phyloP scores from a whole-genome alignment of 2,888 invertebrate genomes.

The Meghimatium bilineatum region DNA sequence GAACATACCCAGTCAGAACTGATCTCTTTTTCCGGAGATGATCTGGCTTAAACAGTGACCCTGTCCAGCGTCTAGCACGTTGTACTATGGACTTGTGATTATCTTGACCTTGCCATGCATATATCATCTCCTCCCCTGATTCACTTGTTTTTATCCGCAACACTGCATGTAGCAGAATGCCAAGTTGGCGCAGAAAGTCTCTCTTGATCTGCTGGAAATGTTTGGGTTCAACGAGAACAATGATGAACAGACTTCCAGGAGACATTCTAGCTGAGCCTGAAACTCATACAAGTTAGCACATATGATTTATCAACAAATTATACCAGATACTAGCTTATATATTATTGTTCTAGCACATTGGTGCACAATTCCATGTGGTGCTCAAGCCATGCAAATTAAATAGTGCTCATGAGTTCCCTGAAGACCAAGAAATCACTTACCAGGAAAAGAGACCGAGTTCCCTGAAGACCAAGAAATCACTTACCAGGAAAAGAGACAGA shows the following conservation, averaged over 20 bases:
- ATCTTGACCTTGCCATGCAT: constrained; percentile 82
- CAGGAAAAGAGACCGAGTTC: no score
- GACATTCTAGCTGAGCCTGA: constrained; percentile 80
- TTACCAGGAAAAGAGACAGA: no score
- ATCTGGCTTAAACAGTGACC: not conserved
- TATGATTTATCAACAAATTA: no score
- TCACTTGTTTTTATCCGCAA: constrained; percentile 90
- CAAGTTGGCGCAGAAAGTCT: constrained; percentile 80
- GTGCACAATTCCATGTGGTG: no score
- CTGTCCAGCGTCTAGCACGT: not conserved
- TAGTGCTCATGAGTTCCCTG: no score
- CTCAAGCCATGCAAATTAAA: no score
- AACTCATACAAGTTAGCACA: no score
- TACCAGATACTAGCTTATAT: no score
- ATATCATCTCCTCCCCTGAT: constrained; percentile 91
- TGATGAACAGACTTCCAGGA: constrained; percentile 89
- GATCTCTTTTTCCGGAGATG: not conserved
- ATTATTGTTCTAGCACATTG: no score
- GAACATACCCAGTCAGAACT: not conserved
- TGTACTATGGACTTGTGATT: not conserved
- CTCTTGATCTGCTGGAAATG: constrained; percentile 58
- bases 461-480: no score
- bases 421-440: no score
- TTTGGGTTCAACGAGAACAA: constrained; percentile 83
- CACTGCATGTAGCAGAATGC: constrained; percentile 90